These are phyloP conservation scores for Eurystomus gularis DNA, from an alignment of 2,113 vertebrate genomes.

Conservation along the genomic window DNA sequence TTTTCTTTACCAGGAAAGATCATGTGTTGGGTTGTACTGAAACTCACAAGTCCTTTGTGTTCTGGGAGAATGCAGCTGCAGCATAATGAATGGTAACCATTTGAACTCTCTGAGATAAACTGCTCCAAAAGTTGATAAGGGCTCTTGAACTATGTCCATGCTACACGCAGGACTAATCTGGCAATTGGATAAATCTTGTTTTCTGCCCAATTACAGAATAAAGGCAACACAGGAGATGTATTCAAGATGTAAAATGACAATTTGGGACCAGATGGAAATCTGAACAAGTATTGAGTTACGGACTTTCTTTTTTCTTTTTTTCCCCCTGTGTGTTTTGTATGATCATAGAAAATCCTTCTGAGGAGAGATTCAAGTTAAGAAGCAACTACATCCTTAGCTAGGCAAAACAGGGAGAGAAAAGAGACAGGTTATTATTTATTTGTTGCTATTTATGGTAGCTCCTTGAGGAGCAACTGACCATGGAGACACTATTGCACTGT, in stretches of 20 bases:
- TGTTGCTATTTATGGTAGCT: neutral
- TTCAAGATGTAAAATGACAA: neutral
- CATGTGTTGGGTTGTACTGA: neutral
- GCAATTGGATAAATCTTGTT: neutral
- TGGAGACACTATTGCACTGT: neutral
- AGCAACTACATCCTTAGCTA: neutral
- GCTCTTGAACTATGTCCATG: conserved; percentile 4
- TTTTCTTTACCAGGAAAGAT: conserved; percentile 21
- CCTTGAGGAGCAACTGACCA: neutral
- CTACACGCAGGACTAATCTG: neutral
- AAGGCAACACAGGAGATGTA: neutral
- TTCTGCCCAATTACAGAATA: conserved; percentile 6
- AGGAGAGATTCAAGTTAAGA: neutral
- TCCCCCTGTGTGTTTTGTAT: neutral
- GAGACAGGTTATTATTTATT: neutral
- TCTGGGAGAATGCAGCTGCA: conserved; percentile 5
- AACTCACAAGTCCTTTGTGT: neutral
- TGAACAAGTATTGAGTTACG: neutral
- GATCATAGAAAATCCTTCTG: neutral
- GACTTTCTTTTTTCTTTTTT: neutral
- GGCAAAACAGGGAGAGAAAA: neutral
- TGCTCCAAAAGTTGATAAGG: conserved; percentile 20
- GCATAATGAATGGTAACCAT: neutral
- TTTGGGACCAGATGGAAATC: conserved; percentile 5
- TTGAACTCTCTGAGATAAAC: conserved; percentile 37